Percentiles rank a stretch among this genome's conserved stretches.
Conservation (phyloP, 2,113 vertebrate species). For the Cololabis saira region DNA sequence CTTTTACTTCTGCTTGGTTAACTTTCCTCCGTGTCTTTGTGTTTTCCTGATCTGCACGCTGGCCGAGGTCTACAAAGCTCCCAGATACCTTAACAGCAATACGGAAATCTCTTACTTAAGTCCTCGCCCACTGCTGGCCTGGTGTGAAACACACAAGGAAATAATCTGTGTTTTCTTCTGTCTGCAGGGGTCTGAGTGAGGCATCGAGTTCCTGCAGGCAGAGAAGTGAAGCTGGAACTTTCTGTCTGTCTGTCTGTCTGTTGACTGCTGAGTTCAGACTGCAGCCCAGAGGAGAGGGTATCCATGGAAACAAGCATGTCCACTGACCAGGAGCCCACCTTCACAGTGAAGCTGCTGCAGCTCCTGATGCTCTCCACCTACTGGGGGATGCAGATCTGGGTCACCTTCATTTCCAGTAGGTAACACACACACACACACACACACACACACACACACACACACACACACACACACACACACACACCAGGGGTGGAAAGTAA, state of each 20-base stretch:
- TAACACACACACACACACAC: slow-evolving; percentile 1
- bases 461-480: no score
- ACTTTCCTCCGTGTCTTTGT: neutral
- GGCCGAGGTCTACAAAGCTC: neutral
- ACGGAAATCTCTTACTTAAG: slow-evolving; percentile 19
- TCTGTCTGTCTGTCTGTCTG: neutral
- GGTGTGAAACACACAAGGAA: no score
- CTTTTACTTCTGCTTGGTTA: neutral
- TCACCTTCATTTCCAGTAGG: slow-evolving; percentile 85
- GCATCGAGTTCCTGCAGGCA: no score
- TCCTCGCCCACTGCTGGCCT: no score
- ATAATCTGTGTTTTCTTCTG: no score
- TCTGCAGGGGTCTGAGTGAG: no score
- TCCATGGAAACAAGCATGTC: slow-evolving; percentile 60
- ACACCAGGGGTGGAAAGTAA: no score
- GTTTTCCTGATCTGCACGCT: no score
- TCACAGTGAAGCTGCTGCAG: slow-evolving; percentile 81
- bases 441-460: no score
- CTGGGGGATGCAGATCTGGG: slow-evolving; percentile 89
- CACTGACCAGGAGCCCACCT: slow-evolving; percentile 75
- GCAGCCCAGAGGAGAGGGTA: slow-evolving; percentile 10
- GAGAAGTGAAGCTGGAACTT: neutral
- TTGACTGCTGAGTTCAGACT: neutral
- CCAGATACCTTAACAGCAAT: slow-evolving; percentile 36
- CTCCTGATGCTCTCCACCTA: slow-evolving; percentile 85